Conservation (phyloP, 2,113 vertebrate genomes). For the Piprites chloris region DNA sequence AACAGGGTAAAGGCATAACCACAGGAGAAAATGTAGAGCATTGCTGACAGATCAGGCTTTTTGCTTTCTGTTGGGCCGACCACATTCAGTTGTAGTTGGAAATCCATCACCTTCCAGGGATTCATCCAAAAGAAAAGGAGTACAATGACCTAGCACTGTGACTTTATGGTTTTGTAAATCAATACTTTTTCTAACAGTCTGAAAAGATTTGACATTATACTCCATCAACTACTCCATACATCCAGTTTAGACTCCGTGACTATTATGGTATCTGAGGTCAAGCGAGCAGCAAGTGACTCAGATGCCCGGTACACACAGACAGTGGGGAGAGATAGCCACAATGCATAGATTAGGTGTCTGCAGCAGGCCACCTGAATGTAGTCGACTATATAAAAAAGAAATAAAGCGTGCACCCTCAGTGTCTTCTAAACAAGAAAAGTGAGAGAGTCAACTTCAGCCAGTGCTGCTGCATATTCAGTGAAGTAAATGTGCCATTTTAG, state of each 20-base stretch:
- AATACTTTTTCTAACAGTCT: neutral
- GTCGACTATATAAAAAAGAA: neutral
- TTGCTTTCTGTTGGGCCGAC: neutral
- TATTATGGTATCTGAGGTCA: neutral
- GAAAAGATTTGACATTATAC: neutral
- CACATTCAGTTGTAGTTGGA: neutral
- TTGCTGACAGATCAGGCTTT: neutral
- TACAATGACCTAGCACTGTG: neutral
- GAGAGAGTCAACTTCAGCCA: neutral
- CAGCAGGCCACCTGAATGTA: neutral
- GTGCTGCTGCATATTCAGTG: neutral
- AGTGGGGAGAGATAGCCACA: neutral
- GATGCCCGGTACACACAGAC: neutral
- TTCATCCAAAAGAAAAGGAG: neutral
- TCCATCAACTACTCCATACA: neutral
- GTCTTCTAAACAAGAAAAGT: neutral
- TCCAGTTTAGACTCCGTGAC: neutral
- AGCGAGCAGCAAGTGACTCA: neutral
- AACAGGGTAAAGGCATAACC: neutral
- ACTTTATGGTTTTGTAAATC: neutral
- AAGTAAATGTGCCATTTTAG: slow-evolving; percentile 12
- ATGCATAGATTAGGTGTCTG: neutral
- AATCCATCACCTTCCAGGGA: neutral
- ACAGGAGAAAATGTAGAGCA: neutral
- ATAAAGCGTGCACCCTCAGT: neutral